These are phyloP conservation scores for Hyperoplus lanceolatus DNA, from an alignment of 2,797 vertebrate genomes.

Conservation along the genomic window DNA sequence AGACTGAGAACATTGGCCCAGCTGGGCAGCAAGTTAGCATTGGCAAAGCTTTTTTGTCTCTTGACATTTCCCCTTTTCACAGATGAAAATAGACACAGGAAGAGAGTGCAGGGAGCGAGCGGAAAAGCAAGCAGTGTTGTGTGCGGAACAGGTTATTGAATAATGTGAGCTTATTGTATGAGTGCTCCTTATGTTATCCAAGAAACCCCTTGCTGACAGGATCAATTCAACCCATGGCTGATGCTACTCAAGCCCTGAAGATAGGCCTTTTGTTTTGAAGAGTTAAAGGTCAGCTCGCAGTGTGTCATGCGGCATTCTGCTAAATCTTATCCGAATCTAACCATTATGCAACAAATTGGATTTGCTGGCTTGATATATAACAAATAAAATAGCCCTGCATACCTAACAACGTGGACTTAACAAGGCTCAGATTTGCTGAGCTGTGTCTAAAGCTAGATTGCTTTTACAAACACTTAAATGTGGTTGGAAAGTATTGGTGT, in stretches of 20 bases:
- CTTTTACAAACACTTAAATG: slow-evolving; percentile 50
- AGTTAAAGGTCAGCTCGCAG: slow-evolving; percentile 59
- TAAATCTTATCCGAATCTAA: slow-evolving; percentile 44
- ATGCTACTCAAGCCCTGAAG: slow-evolving; percentile 7
- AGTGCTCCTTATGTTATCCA: slow-evolving; percentile 42
- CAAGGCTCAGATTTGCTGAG: slow-evolving; percentile 9
- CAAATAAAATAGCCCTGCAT: slow-evolving; percentile 14
- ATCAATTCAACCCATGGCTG: slow-evolving; percentile 41
- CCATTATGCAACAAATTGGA: slow-evolving; percentile 47
- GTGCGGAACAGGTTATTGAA: slow-evolving; percentile 57
- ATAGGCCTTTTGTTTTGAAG: slow-evolving; percentile 35
- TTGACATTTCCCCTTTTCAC: slow-evolving; percentile 58
- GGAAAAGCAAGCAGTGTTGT: slow-evolving; percentile 19
- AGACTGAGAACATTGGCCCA: slow-evolving; percentile 1
- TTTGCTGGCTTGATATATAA: slow-evolving; percentile 28
- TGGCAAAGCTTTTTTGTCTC: slow-evolving; percentile 36
- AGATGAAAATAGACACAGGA: slow-evolving; percentile 51
- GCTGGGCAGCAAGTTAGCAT: slow-evolving; percentile 17
- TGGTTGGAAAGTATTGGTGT: slow-evolving; percentile 72
- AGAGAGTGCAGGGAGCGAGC: slow-evolving; percentile 30
- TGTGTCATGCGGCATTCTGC: slow-evolving; percentile 33
- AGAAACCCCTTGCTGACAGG: slow-evolving; percentile 21
- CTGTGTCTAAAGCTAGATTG: slow-evolving; percentile 24
- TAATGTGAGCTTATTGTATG: slow-evolving; percentile 63
- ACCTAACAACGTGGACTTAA: slow-evolving; percentile 28